These are phyloP conservation scores for Eugnorisma glareosa DNA, from an alignment of 2,888 invertebrate genomes.

Conservation along the genomic window DNA sequence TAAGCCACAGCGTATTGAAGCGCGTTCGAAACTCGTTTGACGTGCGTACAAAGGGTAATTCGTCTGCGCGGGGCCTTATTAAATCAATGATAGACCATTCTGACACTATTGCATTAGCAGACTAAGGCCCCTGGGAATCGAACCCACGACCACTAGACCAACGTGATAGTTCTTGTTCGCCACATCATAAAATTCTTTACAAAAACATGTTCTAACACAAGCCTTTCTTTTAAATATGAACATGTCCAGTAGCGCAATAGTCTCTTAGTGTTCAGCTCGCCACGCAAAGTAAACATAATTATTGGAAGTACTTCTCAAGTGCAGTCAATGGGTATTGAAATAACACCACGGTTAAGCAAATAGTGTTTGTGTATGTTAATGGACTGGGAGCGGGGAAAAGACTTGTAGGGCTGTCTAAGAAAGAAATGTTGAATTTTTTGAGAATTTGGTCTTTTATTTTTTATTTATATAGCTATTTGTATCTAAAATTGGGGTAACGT, in stretches of 20 bases:
- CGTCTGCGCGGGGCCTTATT: too few relatives aligned
- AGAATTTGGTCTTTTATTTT: too few relatives aligned
- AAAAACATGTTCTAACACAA: not conserved
- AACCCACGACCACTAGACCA: not conserved
- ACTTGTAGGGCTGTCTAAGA: constrained; percentile 58
- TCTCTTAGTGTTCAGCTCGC: constrained; percentile 39
- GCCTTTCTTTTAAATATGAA: constrained; percentile 14
- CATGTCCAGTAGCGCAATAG: constrained; percentile 47
- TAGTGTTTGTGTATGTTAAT: constrained; percentile 66
- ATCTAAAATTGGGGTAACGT: too few relatives aligned
- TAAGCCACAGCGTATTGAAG: too few relatives aligned
- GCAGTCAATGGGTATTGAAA: constrained; percentile 65
- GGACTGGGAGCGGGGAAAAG: constrained; percentile 49
- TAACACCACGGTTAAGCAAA: constrained; percentile 67
- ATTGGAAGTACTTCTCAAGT: constrained; percentile 54
- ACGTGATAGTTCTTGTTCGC: not conserved
- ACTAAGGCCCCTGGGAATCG: not conserved
- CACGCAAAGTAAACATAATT: constrained; percentile 65
- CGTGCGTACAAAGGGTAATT: too few relatives aligned
- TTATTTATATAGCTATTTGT: too few relatives aligned
- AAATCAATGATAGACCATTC: too few relatives aligned
- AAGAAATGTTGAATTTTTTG: not conserved
- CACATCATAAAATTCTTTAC: not conserved
- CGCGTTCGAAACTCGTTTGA: too few relatives aligned
- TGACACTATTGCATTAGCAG: too few relatives aligned